Conservation (phyloP, 2,888 invertebrate species). For the Eupithecia subfuscata region DNA sequence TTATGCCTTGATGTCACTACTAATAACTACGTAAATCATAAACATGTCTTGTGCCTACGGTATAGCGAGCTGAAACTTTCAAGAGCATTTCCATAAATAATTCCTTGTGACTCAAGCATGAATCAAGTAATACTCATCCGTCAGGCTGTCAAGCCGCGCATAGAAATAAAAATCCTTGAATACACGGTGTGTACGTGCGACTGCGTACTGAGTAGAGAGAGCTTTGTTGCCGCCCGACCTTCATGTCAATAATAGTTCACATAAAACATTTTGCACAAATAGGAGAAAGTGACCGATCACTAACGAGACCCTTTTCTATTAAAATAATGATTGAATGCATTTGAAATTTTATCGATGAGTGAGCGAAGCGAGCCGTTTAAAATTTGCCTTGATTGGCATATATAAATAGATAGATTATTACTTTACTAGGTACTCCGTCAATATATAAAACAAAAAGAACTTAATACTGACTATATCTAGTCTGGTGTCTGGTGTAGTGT, state of each 20-base stretch:
- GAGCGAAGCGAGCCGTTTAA: background rate
- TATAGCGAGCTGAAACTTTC: conserved; percentile 19
- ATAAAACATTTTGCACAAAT: background rate
- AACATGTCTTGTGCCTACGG: conserved; percentile 1
- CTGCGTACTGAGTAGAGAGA: background rate
- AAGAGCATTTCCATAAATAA: conserved; percentile 28
- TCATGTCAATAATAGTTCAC: background rate
- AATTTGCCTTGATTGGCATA: background rate
- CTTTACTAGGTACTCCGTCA: too few species aligned
- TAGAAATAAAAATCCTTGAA: conserved; percentile 16
- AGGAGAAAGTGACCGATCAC: background rate
- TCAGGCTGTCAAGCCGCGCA: conserved; percentile 29
- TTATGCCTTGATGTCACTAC: background rate
- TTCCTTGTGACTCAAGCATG: conserved; percentile 30
- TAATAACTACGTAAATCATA: conserved; percentile 1
- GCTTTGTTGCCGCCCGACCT: background rate
- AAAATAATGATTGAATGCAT: background rate
- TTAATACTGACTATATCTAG: too few species aligned
- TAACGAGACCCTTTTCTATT: background rate
- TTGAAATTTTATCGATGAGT: too few species aligned
- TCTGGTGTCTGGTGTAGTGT: too few species aligned
- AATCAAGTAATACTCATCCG: conserved; percentile 33
- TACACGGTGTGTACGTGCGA: background rate
- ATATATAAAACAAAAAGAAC: too few species aligned
- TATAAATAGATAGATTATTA: too few species aligned